Percentiles rank a stretch among this genome's conserved stretches.
These are phyloP conservation scores for Gryllus bimaculatus DNA, from an alignment of 1,140 invertebrate genomes.

Conservation along the genomic window DNA sequence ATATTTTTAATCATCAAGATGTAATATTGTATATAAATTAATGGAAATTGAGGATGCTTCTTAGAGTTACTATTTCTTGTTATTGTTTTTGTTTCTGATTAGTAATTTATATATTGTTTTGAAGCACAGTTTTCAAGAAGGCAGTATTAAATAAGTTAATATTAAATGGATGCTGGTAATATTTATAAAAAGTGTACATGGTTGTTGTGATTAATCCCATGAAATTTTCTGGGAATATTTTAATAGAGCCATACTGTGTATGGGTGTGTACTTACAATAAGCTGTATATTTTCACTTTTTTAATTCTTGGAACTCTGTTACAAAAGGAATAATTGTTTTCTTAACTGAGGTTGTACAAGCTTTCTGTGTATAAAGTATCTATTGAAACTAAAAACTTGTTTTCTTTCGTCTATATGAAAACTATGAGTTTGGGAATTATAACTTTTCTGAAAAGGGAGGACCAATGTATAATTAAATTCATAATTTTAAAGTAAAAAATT, in stretches of 20 bases:
- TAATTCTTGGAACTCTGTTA: background rate
- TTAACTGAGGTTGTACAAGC: background rate
- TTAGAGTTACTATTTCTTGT: background rate
- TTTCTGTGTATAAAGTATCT: background rate
- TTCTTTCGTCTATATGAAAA: too few relatives aligned
- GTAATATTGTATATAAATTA: background rate
- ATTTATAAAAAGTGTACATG: background rate
- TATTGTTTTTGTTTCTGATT: background rate
- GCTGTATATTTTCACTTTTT: conserved; percentile 1
- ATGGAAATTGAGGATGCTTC: background rate
- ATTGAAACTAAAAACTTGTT: background rate
- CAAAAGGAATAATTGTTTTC: background rate
- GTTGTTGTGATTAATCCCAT: background rate
- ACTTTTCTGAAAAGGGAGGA: too few relatives aligned
- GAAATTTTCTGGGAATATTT: background rate
- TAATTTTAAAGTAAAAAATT: too few relatives aligned
- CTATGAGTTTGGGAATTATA: too few relatives aligned
- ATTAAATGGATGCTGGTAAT: background rate
- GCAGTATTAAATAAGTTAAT: background rate
- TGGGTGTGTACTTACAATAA: background rate
- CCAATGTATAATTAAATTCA: too few relatives aligned
- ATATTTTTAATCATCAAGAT: background rate
- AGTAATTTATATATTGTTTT: background rate
- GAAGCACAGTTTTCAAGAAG: background rate
- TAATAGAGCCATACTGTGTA: background rate